These are phyloP conservation scores for Eolophus roseicapilla DNA, from an alignment of 2,113 vertebrate genomes.

Conservation along the genomic window DNA sequence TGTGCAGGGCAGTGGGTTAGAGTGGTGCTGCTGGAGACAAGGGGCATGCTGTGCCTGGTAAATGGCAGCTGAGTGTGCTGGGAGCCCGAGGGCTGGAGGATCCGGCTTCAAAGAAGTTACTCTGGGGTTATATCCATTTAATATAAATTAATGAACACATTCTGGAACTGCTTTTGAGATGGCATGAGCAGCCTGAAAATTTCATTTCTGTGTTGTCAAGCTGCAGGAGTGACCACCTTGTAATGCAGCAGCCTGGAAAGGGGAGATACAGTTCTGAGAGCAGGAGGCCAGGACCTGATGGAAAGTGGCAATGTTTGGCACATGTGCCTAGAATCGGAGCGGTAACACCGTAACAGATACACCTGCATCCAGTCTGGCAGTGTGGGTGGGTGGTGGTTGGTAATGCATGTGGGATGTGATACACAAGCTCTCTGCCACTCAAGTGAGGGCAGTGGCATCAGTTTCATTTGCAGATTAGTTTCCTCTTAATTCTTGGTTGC, in stretches of 20 bases:
- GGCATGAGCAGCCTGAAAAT: neutral
- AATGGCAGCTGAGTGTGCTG: rapidly evolving
- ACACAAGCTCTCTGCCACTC: rapidly evolving
- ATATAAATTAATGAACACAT: rapidly evolving
- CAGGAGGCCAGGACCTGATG: rapidly evolving
- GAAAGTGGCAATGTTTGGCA: rapidly evolving
- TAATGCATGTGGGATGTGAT: neutral
- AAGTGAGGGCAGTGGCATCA: neutral
- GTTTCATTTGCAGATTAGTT: neutral
- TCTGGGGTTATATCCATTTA: neutral
- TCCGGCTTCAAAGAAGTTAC: rapidly evolving
- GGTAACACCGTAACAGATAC: rapidly evolving
- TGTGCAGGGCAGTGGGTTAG: rapidly evolving
- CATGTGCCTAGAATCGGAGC: rapidly evolving
- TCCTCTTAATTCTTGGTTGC: neutral
- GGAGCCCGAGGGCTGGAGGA: too few relatives aligned
- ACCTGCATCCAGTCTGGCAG: rapidly evolving
- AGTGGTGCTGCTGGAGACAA: rapidly evolving
- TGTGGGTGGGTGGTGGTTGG: rapidly evolving
- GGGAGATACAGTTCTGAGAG: neutral
- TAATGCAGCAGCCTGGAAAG: rapidly evolving
- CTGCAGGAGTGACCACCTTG: too few relatives aligned
- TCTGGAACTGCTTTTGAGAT: rapidly evolving
- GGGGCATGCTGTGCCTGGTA: rapidly evolving
- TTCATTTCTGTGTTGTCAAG: neutral